Conservation (phyloP, 2,797 vertebrate species). For the Cyclura pinguis region DNA sequence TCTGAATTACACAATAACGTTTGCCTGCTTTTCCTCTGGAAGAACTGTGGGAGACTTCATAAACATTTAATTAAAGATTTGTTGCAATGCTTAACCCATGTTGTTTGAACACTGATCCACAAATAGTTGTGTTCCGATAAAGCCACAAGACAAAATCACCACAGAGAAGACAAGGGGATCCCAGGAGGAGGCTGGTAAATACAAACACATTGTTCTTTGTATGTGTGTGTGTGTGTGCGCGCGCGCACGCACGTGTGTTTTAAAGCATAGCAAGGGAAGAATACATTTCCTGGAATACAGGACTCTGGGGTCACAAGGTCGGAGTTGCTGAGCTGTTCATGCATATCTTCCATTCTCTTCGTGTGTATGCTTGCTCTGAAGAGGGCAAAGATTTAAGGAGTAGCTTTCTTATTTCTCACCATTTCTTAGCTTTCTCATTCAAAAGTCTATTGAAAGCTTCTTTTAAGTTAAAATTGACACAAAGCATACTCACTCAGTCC, state of each 20-base stretch:
- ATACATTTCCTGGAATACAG: constrained; percentile 72
- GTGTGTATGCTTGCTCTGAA: constrained; percentile 49
- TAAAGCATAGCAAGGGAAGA: constrained; percentile 70
- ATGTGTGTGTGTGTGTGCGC: too few relatives aligned
- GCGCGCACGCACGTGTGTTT: too few relatives aligned
- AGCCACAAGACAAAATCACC: constrained; percentile 60
- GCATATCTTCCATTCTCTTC: constrained; percentile 67
- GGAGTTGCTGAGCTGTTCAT: constrained; percentile 69
- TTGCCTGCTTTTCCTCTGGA: constrained; percentile 64
- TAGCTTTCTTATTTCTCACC: constrained; percentile 68
- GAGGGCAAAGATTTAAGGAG: constrained; percentile 65
- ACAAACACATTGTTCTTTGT: constrained; percentile 62
- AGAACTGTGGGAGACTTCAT: constrained; percentile 63
- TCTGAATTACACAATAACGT: constrained; percentile 57
- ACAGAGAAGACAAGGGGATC: constrained; percentile 69
- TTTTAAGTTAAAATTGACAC: constrained; percentile 68
- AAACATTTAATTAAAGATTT: constrained; percentile 74
- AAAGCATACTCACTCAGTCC: constrained; percentile 68
- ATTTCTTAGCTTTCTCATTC: constrained; percentile 58
- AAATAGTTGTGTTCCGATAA: constrained; percentile 67
- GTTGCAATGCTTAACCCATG: constrained; percentile 36
- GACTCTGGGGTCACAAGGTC: constrained; percentile 69
- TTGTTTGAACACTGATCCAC: constrained; percentile 68
- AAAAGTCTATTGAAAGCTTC: constrained; percentile 69
- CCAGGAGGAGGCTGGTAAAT: constrained; percentile 69